These are phyloP conservation scores for Patella pellucida DNA, from an alignment of 2,888 invertebrate genomes.

Conservation along the genomic window DNA sequence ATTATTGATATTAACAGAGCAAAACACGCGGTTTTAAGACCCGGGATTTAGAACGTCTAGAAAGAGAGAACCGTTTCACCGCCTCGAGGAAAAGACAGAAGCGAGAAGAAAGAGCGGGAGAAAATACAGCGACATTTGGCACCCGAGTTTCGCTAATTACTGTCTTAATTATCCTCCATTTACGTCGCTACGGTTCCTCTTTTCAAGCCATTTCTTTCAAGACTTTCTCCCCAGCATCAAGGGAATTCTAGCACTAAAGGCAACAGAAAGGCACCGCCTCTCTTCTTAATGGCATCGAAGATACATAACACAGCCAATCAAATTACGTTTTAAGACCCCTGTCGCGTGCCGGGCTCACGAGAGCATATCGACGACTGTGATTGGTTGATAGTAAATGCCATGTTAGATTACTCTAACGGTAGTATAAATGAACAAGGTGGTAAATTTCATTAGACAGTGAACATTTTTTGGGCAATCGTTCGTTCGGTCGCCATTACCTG, in stretches of 20 bases:
- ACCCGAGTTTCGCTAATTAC: neutral
- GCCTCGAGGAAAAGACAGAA: too few relatives aligned
- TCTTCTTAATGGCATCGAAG: slow-evolving; percentile 21
- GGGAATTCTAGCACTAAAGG: neutral
- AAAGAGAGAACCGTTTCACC: too few relatives aligned
- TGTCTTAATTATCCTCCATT: neutral
- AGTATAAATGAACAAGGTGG: slow-evolving; percentile 44
- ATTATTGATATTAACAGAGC: too few relatives aligned
- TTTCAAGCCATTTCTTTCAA: slow-evolving; percentile 5
- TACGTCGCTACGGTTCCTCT: slow-evolving; percentile 3
- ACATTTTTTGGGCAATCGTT: slow-evolving; percentile 37
- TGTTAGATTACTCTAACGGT: slow-evolving; percentile 9
- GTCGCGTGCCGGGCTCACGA: slow-evolving; percentile 10
- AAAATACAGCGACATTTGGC: slow-evolving; percentile 1
- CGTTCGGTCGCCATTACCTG: neutral
- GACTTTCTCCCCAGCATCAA: neutral
- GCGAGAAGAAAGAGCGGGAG: too few relatives aligned
- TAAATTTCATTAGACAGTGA: slow-evolving; percentile 53
- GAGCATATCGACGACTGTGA: slow-evolving; percentile 32
- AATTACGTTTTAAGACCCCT: neutral
- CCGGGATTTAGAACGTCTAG: too few relatives aligned
- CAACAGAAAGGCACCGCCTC: slow-evolving; percentile 23
- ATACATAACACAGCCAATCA: slow-evolving; percentile 26
- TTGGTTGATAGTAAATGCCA: slow-evolving; percentile 35
- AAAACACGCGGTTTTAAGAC: too few relatives aligned